Evolutionary conservation across 1,140 invertebrate species (phyloP).

Genomic region (Drosophila oshimai): DNA sequence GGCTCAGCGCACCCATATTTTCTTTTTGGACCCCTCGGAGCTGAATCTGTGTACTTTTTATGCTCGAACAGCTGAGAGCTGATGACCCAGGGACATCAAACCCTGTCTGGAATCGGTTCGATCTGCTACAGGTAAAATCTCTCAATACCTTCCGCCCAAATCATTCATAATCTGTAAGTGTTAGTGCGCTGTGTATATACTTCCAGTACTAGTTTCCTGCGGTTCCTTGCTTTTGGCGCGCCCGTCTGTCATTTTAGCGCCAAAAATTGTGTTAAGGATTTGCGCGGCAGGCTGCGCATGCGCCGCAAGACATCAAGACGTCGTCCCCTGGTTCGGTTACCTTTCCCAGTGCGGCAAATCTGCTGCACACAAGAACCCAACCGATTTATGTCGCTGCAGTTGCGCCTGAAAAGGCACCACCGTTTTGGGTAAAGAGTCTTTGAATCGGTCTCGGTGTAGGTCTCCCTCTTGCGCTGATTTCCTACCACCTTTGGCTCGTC

Average conservation of each 20-base stretch:
- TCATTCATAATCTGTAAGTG: constrained; percentile 9
- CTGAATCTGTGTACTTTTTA: constrained; percentile 2
- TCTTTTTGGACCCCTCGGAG: not conserved
- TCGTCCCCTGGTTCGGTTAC: constrained; percentile 14
- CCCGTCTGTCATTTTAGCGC: constrained; percentile 62
- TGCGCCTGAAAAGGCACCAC: constrained; percentile 30
- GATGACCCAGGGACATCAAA: constrained; percentile 33
- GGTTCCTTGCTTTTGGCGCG: constrained; percentile 54
- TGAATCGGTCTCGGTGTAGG: constrained; percentile 20
- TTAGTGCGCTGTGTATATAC: not conserved
- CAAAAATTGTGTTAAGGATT: constrained; percentile 65
- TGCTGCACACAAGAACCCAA: constrained; percentile 45
- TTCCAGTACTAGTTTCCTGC: constrained; percentile 19
- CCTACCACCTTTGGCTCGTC: constrained; percentile 64
- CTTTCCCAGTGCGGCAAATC: constrained; percentile 39
- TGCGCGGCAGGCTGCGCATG: constrained; percentile 68
- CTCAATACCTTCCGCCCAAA: constrained; percentile 12
- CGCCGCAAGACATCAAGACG: constrained; percentile 71
- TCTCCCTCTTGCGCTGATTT: constrained; percentile 53
- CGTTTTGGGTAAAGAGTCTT: constrained; percentile 2
- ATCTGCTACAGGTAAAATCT: constrained; percentile 34
- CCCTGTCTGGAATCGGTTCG: constrained; percentile 18
- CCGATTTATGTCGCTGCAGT: constrained; percentile 63
- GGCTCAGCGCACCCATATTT: not conserved
- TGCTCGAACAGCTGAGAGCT: constrained; percentile 26